These are phyloP conservation scores for Zoanthus sociatus DNA, from an alignment of 92 coral and sea anemone species.

Conservation along the genomic window DNA sequence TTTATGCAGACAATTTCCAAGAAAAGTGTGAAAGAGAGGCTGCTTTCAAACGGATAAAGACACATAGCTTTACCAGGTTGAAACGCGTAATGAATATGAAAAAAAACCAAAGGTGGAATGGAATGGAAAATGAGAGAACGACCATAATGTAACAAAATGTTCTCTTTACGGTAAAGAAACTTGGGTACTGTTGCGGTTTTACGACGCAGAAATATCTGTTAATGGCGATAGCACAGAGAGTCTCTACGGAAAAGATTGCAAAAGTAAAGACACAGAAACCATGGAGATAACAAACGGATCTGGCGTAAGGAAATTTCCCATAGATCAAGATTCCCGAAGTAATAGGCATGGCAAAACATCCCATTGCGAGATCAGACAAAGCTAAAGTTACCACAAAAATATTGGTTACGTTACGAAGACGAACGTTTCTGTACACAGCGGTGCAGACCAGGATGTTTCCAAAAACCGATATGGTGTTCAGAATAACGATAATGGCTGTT, in stretches of 20 bases:
- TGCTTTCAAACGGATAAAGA: slow-evolving; percentile 39
- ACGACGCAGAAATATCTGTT: slow-evolving; percentile 10
- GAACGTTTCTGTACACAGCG: slow-evolving; percentile 5
- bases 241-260: neutral
- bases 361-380: slow-evolving; percentile 11
- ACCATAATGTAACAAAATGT: slow-evolving; percentile 16
- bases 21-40: neutral
- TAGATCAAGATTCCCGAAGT: neutral
- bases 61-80: slow-evolving; percentile 58
- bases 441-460: slow-evolving; percentile 2
- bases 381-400: neutral
- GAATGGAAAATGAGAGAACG: slow-evolving; percentile 24
- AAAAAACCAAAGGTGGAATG: slow-evolving; percentile 52
- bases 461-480: neutral
- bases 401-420: neutral
- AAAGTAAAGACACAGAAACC: neutral
- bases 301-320: neutral
- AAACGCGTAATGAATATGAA: slow-evolving; percentile 21
- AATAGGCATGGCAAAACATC: neutral
- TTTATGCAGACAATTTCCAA: slow-evolving; percentile 25
- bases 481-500: neutral
- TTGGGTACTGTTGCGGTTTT: slow-evolving; percentile 1
- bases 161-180: slow-evolving; percentile 5
- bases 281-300: neutral
- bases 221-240: slow-evolving; percentile 1